Base-by-base conservation (phyloP, 1,140 invertebrate species). In the Daktulosphaira vitifoliae region DNA sequence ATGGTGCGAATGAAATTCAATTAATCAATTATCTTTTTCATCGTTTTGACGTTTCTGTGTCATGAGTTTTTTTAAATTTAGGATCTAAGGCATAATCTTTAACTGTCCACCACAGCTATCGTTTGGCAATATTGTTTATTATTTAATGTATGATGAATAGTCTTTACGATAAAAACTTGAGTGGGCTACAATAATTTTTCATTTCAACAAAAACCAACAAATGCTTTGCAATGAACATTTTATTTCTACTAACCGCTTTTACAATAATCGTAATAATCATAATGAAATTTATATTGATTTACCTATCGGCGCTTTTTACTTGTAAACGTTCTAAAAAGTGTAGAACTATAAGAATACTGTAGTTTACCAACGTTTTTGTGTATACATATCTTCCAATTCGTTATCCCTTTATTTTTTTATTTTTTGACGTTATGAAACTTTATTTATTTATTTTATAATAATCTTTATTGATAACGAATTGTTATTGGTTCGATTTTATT, bases 1-100 rank as follows among this genome's bases (percentile, higher is more conserved):
- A 62, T 62, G 29, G 25, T 48, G 56, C 18, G 29, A 48, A 48
- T 38, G 56, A n/a, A n/a, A 46, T 62, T 62, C 56, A 48, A 62
- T 62, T 59, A 48, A 62, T 62, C 23, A 62, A 48, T 25, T 29
- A 62, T 62, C 42, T 62, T 62, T 62, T 48, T 18, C 54, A 29
- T 15, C 42, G 42, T 62, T 62, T 62, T 62, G 56, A 62, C 56
- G 25, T 62, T 62, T 62, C 56, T 46, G 29, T 62, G 56, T 62
- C 44, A 62, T 62, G 56, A 46, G 42, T 25, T 62, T 48, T 42
- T 16, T 23, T 15, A 5, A 62, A 16, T 62, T 23, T 46, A 62
- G 46, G 29, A 38, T 16, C 39, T 39, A 20, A 62, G 18, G 42
- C 42, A 38, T 62, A 62, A 62, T 62, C 42, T 48, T 16, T 37